phyloP scores from a whole-genome alignment of 2,113 vertebrate genomes.

The Macrotus californicus region DNA sequence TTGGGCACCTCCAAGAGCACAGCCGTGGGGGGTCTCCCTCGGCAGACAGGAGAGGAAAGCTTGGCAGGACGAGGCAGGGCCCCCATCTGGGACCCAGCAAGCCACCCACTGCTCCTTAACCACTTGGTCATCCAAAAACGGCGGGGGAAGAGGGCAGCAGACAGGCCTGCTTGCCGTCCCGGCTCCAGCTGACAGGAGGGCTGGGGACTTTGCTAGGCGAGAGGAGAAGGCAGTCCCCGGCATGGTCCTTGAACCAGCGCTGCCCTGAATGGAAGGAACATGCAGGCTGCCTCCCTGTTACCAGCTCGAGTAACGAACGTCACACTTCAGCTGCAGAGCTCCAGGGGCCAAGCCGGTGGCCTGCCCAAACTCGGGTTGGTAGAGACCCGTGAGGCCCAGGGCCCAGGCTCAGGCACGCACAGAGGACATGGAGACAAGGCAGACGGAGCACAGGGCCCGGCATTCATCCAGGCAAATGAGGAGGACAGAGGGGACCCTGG shows the following conservation, averaged over 20 bases:
- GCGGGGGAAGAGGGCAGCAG: fast-evolving
- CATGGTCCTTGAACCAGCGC: neutral
- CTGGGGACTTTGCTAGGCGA: neutral
- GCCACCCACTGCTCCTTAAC: neutral
- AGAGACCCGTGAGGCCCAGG: neutral
- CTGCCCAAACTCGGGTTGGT: too few relatives aligned
- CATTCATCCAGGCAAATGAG: conserved; percentile 34
- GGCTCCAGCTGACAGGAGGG: neutral
- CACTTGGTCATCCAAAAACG: neutral
- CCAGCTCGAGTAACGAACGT: conserved; percentile 27
- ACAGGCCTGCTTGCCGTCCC: neutral
- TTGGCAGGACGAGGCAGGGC: neutral
- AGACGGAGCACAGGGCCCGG: neutral
- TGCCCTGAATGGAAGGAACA: neutral
- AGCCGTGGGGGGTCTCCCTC: neutral
- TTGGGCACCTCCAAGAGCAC: fast-evolving
- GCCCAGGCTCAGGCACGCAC: neutral
- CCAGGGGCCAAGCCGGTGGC: neutral
- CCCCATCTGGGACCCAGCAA: neutral
- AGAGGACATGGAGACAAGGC: fast-evolving
- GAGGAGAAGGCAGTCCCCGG: neutral
- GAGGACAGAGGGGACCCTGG: conserved; percentile 26
- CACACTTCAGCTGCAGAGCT: neutral
- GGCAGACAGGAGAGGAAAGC: neutral
- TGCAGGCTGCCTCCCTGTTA: neutral